A percentile compares a stretch with the other conserved stretches of the same genome.
These are phyloP conservation scores for Merops nubicus DNA, from an alignment of 2,113 vertebrate genomes.

Conservation along the genomic window DNA sequence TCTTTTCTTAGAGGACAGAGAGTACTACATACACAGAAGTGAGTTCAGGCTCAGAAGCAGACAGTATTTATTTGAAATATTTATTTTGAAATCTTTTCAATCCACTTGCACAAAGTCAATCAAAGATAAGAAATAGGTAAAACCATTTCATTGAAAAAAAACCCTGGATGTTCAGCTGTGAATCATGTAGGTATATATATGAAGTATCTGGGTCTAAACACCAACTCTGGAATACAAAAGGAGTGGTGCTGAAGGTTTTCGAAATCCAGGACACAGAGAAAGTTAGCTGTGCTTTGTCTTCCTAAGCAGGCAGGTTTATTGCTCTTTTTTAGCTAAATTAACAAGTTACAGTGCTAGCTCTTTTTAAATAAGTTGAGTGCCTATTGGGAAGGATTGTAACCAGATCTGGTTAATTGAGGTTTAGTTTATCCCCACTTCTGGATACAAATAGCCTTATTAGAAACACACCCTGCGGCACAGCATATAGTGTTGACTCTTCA, in stretches of 20 bases:
- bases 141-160: neutral
- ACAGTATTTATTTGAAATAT: neutral
- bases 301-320: neutral
- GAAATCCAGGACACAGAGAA: neutral
- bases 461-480: neutral
- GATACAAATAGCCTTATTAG: neutral
- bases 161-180: neutral
- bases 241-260: neutral
- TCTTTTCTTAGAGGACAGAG: neutral
- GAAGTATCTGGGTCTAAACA: neutral
- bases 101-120: neutral
- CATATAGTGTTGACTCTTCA: neutral
- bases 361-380: neutral
- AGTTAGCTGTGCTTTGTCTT: neutral
- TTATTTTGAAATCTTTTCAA: neutral
- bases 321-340: slow-evolving; percentile 1
- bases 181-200: neutral
- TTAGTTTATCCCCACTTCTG: slow-evolving; percentile 23
- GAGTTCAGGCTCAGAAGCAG: neutral
- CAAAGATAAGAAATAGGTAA: neutral
- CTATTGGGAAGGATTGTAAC: slow-evolving; percentile 11
- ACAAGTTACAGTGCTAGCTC: neutral
- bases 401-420: neutral
- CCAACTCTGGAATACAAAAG: neutral
- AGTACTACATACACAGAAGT: neutral